A percentile compares a stretch with the other conserved stretches of the same genome.
phyloP scores from a whole-genome alignment of 2,888 invertebrate species.

The Periphyllus acericola region DNA sequence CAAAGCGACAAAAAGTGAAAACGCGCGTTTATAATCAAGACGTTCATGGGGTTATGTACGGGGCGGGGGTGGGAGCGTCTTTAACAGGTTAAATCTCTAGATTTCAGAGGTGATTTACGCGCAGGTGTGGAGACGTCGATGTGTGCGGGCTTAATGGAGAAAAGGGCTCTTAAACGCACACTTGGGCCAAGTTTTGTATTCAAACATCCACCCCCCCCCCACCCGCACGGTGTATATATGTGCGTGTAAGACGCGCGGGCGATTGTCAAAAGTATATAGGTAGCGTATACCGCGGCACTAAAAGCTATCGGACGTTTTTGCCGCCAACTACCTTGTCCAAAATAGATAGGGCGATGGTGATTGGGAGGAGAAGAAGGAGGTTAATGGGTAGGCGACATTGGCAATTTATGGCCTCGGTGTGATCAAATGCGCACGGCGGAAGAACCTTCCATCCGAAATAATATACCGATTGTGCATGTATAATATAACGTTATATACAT shows the following conservation, averaged over 20 bases:
- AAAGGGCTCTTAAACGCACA: conserved; percentile 58
- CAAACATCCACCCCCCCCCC: conserved; percentile 23
- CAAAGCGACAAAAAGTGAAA: conserved; percentile 1
- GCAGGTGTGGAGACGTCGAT: conserved; percentile 40
- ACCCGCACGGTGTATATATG: background rate
- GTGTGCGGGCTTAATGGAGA: conserved; percentile 40
- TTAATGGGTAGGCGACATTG: conserved; percentile 17
- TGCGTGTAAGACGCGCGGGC: background rate
- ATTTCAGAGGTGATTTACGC: conserved; percentile 36
- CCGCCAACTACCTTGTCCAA: conserved; percentile 45
- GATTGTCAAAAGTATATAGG: conserved; percentile 49
- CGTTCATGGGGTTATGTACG: background rate
- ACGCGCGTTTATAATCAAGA: conserved; percentile 12
- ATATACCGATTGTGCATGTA: conserved; percentile 31
- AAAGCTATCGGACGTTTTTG: conserved; percentile 55
- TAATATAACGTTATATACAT: background rate
- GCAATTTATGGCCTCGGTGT: conserved; percentile 46
- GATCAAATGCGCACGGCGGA: conserved; percentile 44
- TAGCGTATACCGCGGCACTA: conserved; percentile 6
- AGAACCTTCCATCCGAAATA: conserved; percentile 54
- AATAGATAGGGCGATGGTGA: conserved; percentile 28
- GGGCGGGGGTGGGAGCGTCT: conserved; percentile 8
- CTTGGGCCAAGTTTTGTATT: conserved; percentile 59
- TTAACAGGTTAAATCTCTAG: conserved; percentile 36
- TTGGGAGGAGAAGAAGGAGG: background rate